These are phyloP conservation scores for Nestor notabilis DNA, from an alignment of 2,113 vertebrate genomes.

Conservation along the genomic window DNA sequence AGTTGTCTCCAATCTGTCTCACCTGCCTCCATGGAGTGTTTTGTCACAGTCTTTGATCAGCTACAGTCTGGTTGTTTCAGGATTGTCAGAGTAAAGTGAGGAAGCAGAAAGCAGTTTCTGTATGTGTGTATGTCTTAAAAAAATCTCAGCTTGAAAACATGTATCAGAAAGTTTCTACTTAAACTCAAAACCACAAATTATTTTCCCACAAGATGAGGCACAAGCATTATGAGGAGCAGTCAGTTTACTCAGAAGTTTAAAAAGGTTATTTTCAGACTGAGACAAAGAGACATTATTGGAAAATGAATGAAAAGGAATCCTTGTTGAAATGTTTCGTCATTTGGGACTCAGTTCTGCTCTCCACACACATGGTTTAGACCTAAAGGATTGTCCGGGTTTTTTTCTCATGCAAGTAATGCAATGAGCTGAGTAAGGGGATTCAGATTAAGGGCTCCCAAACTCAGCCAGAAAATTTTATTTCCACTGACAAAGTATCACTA, in stretches of 20 bases:
- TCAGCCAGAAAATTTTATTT: neutral
- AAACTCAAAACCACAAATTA: neutral
- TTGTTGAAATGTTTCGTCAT: neutral
- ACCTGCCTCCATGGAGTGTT: neutral
- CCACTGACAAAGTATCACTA: neutral
- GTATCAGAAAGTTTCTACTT: neutral
- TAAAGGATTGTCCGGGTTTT: neutral
- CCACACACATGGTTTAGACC: neutral
- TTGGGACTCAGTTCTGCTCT: neutral
- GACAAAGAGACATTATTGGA: neutral
- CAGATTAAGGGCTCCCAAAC: neutral
- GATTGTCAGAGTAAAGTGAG: neutral
- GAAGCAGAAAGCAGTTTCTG: neutral
- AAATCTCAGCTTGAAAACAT: neutral
- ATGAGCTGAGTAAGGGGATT: neutral
- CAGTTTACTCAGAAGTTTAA: neutral
- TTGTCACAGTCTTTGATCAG: neutral
- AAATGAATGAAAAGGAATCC: neutral
- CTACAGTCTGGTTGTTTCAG: neutral
- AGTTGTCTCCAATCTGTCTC: neutral
- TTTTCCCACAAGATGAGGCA: slow-evolving; percentile 1
- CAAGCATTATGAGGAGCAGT: neutral
- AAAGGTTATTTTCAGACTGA: neutral
- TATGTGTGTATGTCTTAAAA: neutral
- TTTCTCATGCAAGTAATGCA: neutral